These are phyloP conservation scores for Scaptodrosophila latifasciaeformis DNA, from an alignment of 2,888 invertebrate genomes.

Conservation along the genomic window DNA sequence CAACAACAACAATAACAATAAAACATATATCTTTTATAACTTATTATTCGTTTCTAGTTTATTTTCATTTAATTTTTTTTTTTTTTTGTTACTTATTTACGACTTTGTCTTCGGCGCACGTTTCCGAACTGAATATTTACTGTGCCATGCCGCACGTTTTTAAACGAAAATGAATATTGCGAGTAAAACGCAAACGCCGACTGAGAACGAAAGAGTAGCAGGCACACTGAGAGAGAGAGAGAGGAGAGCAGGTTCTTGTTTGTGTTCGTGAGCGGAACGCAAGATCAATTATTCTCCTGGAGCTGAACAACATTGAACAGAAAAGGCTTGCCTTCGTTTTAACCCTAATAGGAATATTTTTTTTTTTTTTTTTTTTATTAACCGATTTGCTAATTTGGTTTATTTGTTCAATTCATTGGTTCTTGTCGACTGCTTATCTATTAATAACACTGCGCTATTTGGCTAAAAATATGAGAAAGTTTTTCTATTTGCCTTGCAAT, in stretches of 20 bases:
- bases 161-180: constrained; percentile 48
- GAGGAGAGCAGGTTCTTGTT: constrained; percentile 15
- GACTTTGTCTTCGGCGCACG: constrained; percentile 55
- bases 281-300: too few species aligned
- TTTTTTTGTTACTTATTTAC: constrained; percentile 31
- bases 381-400: too few species aligned
- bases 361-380: too few species aligned
- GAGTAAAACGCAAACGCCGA: constrained; percentile 4
- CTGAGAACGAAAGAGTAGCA: background rate
- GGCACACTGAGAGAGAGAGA: constrained; percentile 6
- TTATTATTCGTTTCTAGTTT: constrained; percentile 6
- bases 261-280: background rate
- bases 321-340: background rate
- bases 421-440: constrained; percentile 13
- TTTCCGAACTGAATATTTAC: constrained; percentile 74
- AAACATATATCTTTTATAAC: constrained; percentile 28
- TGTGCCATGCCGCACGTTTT: constrained; percentile 74
- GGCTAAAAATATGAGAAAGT: constrained; percentile 22
- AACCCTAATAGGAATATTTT: too few species aligned
- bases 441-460: constrained; percentile 26
- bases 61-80: constrained; percentile 19
- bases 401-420: too few species aligned
- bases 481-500: constrained; percentile 38
- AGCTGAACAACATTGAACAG: background rate
- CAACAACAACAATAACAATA: constrained; percentile 4